phyloP scores from a whole-genome alignment of 1,140 invertebrate species.

The Scaptomyza pallida region DNA sequence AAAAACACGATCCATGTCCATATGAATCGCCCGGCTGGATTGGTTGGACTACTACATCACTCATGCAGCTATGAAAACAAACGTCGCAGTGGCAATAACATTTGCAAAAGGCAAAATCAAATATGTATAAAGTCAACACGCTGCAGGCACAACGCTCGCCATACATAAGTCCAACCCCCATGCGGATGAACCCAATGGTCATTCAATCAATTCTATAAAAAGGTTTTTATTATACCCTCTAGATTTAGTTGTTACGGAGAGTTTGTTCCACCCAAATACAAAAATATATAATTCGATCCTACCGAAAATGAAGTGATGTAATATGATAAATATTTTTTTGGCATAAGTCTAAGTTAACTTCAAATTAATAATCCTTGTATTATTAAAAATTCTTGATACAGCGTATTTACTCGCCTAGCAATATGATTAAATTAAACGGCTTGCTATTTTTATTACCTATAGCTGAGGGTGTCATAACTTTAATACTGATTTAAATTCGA shows the following conservation, averaged over 20 bases:
- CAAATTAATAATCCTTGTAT: too few relatives aligned
- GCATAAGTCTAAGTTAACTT: too few relatives aligned
- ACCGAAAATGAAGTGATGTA: too few relatives aligned
- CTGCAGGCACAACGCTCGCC: slow-evolving; percentile 19
- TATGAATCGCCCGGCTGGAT: neutral
- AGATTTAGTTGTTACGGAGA: neutral
- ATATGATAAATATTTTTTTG: too few relatives aligned
- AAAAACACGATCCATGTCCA: slow-evolving; percentile 19
- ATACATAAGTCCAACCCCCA: neutral
- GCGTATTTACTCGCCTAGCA: too few relatives aligned
- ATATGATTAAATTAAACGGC: too few relatives aligned
- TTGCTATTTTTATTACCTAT: neutral
- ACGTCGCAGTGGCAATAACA: slow-evolving; percentile 16
- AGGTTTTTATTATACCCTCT: slow-evolving; percentile 17
- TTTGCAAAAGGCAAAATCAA: slow-evolving; percentile 32
- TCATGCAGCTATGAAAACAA: slow-evolving; percentile 22
- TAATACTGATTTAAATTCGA: neutral
- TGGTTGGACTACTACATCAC: neutral
- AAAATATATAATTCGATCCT: too few relatives aligned
- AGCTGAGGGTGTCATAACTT: slow-evolving; percentile 12
- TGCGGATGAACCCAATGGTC: slow-evolving; percentile 7
- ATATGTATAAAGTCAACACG: slow-evolving; percentile 35
- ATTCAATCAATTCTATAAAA: slow-evolving; percentile 29
- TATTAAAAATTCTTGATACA: too few relatives aligned
- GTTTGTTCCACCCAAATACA: too few relatives aligned